Base-by-base conservation (phyloP, 2,113 vertebrate genomes). In the Psephotus haematonotus region DNA sequence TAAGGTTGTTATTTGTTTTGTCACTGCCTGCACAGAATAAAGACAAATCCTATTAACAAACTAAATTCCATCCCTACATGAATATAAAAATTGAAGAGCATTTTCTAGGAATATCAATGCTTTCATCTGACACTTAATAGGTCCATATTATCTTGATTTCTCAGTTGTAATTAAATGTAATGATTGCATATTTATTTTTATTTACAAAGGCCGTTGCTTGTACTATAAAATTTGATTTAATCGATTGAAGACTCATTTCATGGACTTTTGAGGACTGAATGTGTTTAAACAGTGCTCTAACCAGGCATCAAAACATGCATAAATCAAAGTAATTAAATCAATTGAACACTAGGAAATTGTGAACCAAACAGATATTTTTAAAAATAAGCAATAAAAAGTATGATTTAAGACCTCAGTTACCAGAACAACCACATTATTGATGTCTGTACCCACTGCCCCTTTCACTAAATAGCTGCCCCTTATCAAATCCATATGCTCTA, bases 141-240 rank as follows among this genome's bases (percentile, higher is more conserved):
- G 41, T 88, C 76, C 52, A 37, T 57, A 72, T 90, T 92, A 96
- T 87, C 83, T 94, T 90, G 62, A 84, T 93, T 96, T 95, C 84
- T 95, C 80, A 65, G 35, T 93, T 96, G 82, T 90, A 97, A 96
- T 96, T 95, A 94, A 82, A 71, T 92, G 59, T 90, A 93, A 96
- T 95, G 84, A 90, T 90, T 90, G 28, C 59, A 82, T 82, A 88
- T 91, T 97, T 96, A 78, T 92, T 95, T 93, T 95, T 95, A 92
- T 96, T 97, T 96, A 91, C 76, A 93, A 93, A 95, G 83, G 93
- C 84, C 68, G 44, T 92, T 93, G 33, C 62, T 79, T 91, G 65
- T 95, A 90, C 62, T 89, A 95, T 92, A 95, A 96, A 91, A 92
- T 94, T 94, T 94, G 39, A 93, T 97, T 93, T 95, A 97, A 96